Evolutionary conservation across 2,797 vertebrate species (phyloP), one percentile per base, ranked within the genome.

Genomic region (Galago senegalensis): DNA sequence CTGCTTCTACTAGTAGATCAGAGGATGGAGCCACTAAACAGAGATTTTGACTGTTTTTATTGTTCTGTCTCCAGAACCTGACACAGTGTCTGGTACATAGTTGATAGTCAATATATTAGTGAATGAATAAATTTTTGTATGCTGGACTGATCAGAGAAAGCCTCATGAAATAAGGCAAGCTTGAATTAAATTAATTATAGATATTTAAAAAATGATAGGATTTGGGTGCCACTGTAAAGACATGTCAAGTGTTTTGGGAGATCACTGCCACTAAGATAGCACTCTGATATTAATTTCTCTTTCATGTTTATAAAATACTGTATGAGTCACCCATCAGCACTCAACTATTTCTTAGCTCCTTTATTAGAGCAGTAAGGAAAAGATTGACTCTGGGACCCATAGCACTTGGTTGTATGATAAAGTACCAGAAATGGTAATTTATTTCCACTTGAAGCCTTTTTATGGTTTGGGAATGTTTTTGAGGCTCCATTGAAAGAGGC

Each of bases 281-380:
- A 61, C 58, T 93, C 56, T 92, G 70, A 56, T 93, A 87, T 61
- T 92, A 88, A 95, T 95, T 96, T 95, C 46, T 84, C 40, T 93
- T 95, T 95, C 8, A 3, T 81, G 79, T 91, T 93, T 91, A 56
- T 95, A 91, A 97, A 96, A 60, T 97, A 97, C 56, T 84, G 56
- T 63, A 58, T 17, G 65, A 83, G 56, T 76, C 25, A 87, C 63
- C 94, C 83, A 40, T 37, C 60, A 89, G 65, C 83, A 84, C 34
- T 80, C 67, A 89, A 58, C 69, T 43, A 49, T 95, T 96, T 96
- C 87, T 92, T 93, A 75, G 70, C 23, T 85, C 14, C 91, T 96
- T 96, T 94, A 88, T 96, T 87, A 90, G 61, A 70, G 82, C 69
- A 25, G 94, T 94, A 89, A 89, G 69, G 56, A 31, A 87, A 89